phyloP scores from a whole-genome alignment of 1,140 invertebrate genomes.

The Cotesia chilonis region DNA sequence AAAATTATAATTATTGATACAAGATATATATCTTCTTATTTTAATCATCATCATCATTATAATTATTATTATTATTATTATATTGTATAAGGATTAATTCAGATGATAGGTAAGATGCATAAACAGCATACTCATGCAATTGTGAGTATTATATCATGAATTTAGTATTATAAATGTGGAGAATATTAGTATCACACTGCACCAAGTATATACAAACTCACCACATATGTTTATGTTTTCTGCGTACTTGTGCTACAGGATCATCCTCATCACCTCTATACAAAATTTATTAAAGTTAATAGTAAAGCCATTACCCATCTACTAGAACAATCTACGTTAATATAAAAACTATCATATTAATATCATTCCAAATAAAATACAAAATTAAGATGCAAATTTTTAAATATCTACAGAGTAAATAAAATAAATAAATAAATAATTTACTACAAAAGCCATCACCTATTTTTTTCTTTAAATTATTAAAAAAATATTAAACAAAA shows the following conservation, averaged over 20 bases:
- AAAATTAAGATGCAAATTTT: background rate
- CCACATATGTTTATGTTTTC: constrained; percentile 56
- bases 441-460: background rate
- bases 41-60: background rate
- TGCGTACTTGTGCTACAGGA: constrained; percentile 58
- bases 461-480: background rate
- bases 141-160: background rate
- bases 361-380: constrained; percentile 9
- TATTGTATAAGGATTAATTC: background rate
- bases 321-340: constrained; percentile 13
- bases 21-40: background rate
- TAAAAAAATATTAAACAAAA: background rate
- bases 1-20: background rate
- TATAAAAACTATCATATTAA: constrained; percentile 17
- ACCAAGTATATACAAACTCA: constrained; percentile 50
- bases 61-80: background rate
- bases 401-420: too few relatives aligned
- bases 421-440: constrained; percentile 18
- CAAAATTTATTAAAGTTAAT: constrained; percentile 43
- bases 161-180: constrained; percentile 15
- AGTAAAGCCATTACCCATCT: constrained; percentile 50
- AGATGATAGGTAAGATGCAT: background rate
- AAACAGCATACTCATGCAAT: constrained; percentile 6
- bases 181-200: background rate
- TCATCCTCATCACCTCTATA: constrained; percentile 57